Evolutionary conservation across 2,888 invertebrate species (phyloP), one percentile per base, ranked within the genome.

Genomic region (Gastracanthus pulcherrimus): DNA sequence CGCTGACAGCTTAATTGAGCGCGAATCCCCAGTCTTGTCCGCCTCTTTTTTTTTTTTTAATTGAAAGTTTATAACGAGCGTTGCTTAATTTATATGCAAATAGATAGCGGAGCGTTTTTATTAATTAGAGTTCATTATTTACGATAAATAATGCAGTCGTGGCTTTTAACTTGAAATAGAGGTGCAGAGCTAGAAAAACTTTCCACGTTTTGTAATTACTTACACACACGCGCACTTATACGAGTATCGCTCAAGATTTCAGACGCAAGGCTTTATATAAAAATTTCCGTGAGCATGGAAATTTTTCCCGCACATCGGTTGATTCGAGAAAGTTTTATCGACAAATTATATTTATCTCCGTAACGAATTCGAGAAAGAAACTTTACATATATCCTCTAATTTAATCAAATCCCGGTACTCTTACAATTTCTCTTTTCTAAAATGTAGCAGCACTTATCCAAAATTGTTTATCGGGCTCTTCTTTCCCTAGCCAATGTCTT

Each of bases 381-480:
- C 11, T 26, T 13, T 41, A 16, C 13, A 16, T 1, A 26, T 16
- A 26, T 16, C 29, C 36, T 34, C 19, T 34, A 19, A 34, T 45
- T 45, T 67, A 38, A 67, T 67, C 29, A 67, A 67, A 67, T 45
- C 29, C 67, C 29, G 26, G 13, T 38, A 41, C 7, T 36, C 19
- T 41, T 26, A 16, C 26, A 60, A 19, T 62, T 36, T 9, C 19
- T 4, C 1, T 29, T 13, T n/a, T 19, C 5, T 13, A 58, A 55
- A n/a, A n/a, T 16, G 2, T 3, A 5, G 5, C 16, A 19, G 58
- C 69, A 69, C 79, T 60, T 41, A 55, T 9, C 74, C 11, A 36
- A 79, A 74, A 79, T 79, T 79, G 74, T 79, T 74, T 74, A 74
- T 45, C 79, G 66, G 45, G 19, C 16, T 34, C 62, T 62, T 38